Evolutionary conservation across 2,888 invertebrate genomes (phyloP).

Genomic region (Eupithecia insigniata): DNA sequence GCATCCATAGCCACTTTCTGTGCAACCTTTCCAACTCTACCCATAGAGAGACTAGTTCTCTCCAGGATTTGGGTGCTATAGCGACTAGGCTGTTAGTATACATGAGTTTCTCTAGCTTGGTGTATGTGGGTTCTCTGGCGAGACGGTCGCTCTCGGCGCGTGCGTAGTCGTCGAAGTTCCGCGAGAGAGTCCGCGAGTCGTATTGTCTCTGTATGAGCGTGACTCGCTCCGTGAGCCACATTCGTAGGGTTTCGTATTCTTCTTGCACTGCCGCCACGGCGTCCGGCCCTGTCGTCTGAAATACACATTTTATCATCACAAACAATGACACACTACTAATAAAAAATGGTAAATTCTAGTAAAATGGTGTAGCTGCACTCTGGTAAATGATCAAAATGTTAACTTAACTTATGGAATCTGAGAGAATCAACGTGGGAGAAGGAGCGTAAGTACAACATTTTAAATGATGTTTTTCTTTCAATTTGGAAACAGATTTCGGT

Average conservation of each 20-base stretch:
- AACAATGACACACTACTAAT: not conserved
- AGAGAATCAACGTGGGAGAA: too few relatives aligned
- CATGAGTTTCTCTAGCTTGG: conserved; percentile 90
- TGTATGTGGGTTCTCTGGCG: conserved; percentile 88
- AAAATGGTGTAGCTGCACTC: not conserved
- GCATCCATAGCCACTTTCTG: conserved; percentile 93
- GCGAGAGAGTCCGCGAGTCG: conserved; percentile 89
- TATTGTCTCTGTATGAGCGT: conserved; percentile 90
- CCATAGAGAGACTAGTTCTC: conserved; percentile 92
- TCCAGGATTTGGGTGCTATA: conserved; percentile 94
- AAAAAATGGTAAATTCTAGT: too few relatives aligned
- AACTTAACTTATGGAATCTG: not conserved
- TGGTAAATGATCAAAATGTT: not conserved
- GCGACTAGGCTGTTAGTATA: conserved; percentile 92
- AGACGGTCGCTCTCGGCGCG: conserved; percentile 91
- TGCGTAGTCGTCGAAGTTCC: conserved; percentile 92
- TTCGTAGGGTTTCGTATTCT: conserved; percentile 91
- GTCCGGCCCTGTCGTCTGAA: conserved; percentile 87
- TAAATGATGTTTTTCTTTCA: too few relatives aligned
- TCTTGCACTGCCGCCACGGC: conserved; percentile 91
- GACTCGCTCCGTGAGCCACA: conserved; percentile 92
- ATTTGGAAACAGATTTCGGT: not conserved
- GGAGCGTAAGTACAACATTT: too few relatives aligned
- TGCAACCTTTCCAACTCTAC: conserved; percentile 90
- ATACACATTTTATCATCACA: not conserved